Conservation (phyloP, 2,797 vertebrate genomes). For the Sarcophilus harrisii region DNA sequence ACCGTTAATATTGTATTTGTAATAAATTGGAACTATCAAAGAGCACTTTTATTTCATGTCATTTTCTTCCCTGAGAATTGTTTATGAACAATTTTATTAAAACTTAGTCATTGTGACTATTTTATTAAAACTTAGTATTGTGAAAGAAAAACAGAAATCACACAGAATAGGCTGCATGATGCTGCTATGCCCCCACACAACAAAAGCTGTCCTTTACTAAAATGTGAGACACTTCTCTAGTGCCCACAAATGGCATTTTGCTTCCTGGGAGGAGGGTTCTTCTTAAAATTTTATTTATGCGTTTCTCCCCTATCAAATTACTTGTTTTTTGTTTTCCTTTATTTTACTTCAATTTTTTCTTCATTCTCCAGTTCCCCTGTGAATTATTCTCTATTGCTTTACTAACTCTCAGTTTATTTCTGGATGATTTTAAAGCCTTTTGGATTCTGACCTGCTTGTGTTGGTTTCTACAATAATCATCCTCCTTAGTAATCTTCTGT, state of each 20-base stretch:
- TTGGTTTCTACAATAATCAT: background rate
- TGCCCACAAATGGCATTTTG: background rate
- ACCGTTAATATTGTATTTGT: background rate
- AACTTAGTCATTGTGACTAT: too few relatives aligned
- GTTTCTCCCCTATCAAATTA: background rate
- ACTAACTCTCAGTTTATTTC: background rate
- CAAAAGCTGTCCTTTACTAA: constrained; percentile 3
- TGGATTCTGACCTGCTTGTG: background rate
- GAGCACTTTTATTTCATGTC: background rate
- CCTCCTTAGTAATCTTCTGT: background rate
- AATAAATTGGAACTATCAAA: constrained; percentile 8
- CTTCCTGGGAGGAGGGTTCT: background rate
- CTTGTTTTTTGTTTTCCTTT: background rate
- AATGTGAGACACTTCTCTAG: constrained; percentile 41
- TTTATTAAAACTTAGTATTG: background rate
- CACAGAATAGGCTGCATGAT: background rate
- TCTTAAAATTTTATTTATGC: background rate
- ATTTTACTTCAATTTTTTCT: background rate
- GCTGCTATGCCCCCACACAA: background rate
- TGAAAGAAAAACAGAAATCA: constrained; percentile 12
- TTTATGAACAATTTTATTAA: background rate
- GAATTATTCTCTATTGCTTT: constrained; percentile 6
- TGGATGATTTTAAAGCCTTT: background rate
- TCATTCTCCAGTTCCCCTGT: background rate
- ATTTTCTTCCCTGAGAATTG: constrained; percentile 35